phyloP scores from a whole-genome alignment of 2,113 vertebrate species.

The Buteo buteo region DNA sequence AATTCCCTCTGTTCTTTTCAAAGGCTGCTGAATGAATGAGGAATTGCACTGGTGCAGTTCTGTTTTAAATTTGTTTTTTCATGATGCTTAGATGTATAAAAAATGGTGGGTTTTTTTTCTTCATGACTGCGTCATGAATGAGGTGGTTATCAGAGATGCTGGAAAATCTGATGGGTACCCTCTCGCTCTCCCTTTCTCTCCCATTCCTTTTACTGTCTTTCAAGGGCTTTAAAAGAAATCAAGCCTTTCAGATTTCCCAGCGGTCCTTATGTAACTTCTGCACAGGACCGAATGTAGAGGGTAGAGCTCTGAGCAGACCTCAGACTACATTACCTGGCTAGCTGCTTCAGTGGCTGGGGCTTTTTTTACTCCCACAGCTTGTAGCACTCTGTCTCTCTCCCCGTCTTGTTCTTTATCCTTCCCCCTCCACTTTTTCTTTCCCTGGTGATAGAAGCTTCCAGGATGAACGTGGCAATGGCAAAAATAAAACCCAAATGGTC shows the following conservation, averaged over 20 bases:
- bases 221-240: neutral
- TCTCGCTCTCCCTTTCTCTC: neutral
- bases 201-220: neutral
- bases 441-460: neutral
- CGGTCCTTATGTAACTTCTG: neutral
- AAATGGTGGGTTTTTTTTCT: neutral
- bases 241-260: neutral
- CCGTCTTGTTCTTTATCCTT: neutral
- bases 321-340: neutral
- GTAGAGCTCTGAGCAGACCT: neutral
- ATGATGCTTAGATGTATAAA: neutral
- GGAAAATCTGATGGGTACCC: neutral
- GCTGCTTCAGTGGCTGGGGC: neutral
- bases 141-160: neutral
- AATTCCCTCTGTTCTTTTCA: conserved; percentile 24
- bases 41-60: neutral
- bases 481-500: neutral
- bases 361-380: neutral
- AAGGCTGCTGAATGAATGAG: neutral
- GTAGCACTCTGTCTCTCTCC: neutral
- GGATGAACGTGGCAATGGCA: neutral
- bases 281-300: neutral
- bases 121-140: neutral
- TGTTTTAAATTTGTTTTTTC: neutral
- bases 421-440: neutral